Evolutionary conservation across 53 echinoderm and acorn worm species (phyloP), one percentile per base, ranked within the genome.

Genomic region (Antedon mediterranea): DNA sequence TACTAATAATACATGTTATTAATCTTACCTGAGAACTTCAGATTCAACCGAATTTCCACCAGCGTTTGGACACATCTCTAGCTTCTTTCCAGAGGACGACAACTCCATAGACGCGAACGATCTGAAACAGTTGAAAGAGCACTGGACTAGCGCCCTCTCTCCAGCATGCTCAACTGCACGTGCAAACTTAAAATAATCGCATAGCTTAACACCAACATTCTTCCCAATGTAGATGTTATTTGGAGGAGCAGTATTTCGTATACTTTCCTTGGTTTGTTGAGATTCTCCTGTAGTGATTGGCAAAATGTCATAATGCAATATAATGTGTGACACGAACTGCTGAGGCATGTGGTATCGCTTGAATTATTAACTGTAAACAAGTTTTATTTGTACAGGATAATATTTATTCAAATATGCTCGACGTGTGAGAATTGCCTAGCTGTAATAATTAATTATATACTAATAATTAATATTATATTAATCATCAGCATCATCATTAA

Each of bases 21-120:
- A 31, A 26, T 32, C 76, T 86, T 88, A 98, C 98, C 98, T 98
- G 26, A 98, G 32, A 15, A 98, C 98, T 77, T 98, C 98, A 0
- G 98, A 97, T 75, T 97, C 90, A 32, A 97, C 89, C 0, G 97
- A 97, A 73, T 89, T 89, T n/a, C 97, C 97, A 0, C 93, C 98
- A 34, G 92, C 92, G 70, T 98, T 98, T 29, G 98, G 93, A 34
- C 83, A 70, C 0, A 34, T 81, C 33, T 74, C 83, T 29, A 93
- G 84, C 44, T 74, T 85, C 27, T 28, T 32, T 20, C 86, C 93
- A 71, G 79, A 72, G 42, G 71, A 78, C 7, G 93, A 93, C 74
- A 98, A 75, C 11, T 79, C 76, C 98, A 98, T 98, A 30, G 86
- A 81, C 8, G 34, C 28, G 42, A 85, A 86, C n/a, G 34, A 26